Conservation (phyloP, 2,797 vertebrate genomes). For the Microcaecilia unicolor region DNA sequence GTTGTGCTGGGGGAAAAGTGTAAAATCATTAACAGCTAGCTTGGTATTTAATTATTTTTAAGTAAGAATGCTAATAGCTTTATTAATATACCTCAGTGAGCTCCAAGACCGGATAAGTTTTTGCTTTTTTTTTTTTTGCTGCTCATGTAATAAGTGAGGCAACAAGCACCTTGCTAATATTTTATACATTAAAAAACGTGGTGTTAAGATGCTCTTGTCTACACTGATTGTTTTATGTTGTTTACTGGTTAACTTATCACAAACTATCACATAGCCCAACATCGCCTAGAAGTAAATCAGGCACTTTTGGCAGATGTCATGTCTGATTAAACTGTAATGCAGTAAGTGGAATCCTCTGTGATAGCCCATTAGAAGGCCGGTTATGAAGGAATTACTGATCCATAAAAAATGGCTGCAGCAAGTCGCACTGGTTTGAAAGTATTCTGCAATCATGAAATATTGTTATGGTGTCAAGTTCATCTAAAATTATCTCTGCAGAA, state of each 20-base stretch:
- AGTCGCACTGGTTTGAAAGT: background rate
- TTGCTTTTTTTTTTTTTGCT: background rate
- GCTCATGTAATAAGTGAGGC: too few species aligned
- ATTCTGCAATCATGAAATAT: slow-evolving; percentile 2
- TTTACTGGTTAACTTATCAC: slow-evolving; percentile 5
- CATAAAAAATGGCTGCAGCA: slow-evolving; percentile 17
- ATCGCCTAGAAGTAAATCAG: slow-evolving; percentile 11
- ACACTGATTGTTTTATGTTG: background rate
- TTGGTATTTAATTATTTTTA: too few species aligned
- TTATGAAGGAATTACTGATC: slow-evolving; percentile 22
- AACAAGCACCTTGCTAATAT: background rate
- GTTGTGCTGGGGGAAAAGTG: too few species aligned
- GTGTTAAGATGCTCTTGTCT: background rate
- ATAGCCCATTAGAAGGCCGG: slow-evolving; percentile 8
- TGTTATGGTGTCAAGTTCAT: background rate
- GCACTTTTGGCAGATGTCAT: slow-evolving; percentile 23
- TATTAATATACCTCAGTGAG: too few species aligned
- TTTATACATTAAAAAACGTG: background rate
- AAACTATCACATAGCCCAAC: slow-evolving; percentile 1
- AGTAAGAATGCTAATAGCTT: too few species aligned
- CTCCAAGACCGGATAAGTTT: too few species aligned
- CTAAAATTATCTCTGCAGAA: background rate
- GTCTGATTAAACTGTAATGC: slow-evolving; percentile 24
- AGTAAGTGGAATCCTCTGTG: slow-evolving; percentile 11
- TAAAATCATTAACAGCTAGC: too few species aligned